phyloP scores from a whole-genome alignment of 2,797 vertebrate species.

The Tokudaia tokunoshimensis region DNA sequence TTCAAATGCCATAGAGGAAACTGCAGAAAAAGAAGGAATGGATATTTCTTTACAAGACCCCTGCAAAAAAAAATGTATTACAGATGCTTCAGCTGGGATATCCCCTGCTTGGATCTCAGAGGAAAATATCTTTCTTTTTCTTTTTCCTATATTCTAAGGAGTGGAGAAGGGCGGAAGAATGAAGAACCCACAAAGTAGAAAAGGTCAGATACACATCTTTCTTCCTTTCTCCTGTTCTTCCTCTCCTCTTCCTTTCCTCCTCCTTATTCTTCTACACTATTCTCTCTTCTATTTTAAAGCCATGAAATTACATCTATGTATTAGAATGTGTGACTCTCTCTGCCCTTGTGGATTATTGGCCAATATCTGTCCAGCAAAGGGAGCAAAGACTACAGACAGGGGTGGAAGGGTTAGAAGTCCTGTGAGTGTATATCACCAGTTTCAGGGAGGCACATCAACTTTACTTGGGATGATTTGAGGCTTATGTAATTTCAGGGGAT shows the following conservation, averaged over 20 bases:
- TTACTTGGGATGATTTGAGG: neutral
- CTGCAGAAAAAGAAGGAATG: neutral
- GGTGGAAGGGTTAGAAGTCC: neutral
- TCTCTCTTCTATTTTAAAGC: neutral
- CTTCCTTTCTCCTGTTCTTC: neutral
- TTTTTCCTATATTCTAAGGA: neutral
- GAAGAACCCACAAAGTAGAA: neutral
- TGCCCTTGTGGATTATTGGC: neutral
- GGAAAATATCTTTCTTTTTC: neutral
- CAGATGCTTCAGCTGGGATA: neutral
- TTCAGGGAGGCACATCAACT: neutral
- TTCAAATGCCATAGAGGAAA: neutral
- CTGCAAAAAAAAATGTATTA: neutral
- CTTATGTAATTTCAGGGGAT: neutral
- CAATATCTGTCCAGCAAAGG: neutral
- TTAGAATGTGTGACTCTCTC: neutral
- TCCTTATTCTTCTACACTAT: rapidly evolving
- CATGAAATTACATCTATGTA: neutral
- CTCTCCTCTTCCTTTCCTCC: neutral
- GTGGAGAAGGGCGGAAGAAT: neutral
- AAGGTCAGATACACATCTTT: neutral
- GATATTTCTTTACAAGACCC: neutral
- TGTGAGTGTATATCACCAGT: neutral
- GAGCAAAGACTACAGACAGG: neutral
- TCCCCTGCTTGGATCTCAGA: neutral